These are phyloP conservation scores for Pardalotus punctatus DNA, from an alignment of 2,113 vertebrate genomes.

Conservation along the genomic window DNA sequence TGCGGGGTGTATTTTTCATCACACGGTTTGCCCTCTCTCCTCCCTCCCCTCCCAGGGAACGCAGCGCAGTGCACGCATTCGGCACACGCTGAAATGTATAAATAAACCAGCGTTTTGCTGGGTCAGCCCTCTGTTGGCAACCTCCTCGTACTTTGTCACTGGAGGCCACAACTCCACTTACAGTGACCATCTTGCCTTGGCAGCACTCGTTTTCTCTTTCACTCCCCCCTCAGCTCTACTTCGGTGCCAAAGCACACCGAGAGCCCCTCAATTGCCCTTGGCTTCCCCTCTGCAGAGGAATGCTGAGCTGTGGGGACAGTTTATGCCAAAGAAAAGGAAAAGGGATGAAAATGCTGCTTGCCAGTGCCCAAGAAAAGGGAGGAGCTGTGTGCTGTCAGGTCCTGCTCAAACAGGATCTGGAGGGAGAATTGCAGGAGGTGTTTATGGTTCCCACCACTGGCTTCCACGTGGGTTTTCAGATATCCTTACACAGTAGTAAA, in stretches of 20 bases:
- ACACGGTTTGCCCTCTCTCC: not conserved
- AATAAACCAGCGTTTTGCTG: constrained; percentile 50
- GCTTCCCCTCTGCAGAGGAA: not conserved
- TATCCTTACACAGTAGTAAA: not conserved
- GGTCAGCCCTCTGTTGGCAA: constrained; percentile 29
- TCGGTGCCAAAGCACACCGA: constrained; percentile 19
- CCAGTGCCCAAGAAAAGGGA: not conserved
- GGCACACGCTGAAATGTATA: not conserved
- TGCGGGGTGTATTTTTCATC: not conserved
- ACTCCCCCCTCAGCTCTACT: not conserved
- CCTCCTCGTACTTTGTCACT: not conserved
- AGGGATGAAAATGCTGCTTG: not conserved
- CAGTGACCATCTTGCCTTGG: constrained; percentile 43
- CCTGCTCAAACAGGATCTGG: not conserved
- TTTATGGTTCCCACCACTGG: not conserved
- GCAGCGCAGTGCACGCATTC: not conserved
- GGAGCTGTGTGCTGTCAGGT: not conserved
- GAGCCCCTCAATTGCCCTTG: not conserved
- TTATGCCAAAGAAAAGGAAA: not conserved
- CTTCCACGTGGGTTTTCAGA: not conserved
- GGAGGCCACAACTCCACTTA: constrained; percentile 22
- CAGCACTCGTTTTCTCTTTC: not conserved
- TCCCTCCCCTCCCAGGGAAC: not conserved
- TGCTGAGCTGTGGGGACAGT: not conserved
- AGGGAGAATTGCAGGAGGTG: not conserved